A percentile compares a stretch with the other conserved stretches of the same genome.
Evolutionary conservation across 2,888 invertebrate genomes (phyloP).

Genomic region (Cephus sareptanus): DNA sequence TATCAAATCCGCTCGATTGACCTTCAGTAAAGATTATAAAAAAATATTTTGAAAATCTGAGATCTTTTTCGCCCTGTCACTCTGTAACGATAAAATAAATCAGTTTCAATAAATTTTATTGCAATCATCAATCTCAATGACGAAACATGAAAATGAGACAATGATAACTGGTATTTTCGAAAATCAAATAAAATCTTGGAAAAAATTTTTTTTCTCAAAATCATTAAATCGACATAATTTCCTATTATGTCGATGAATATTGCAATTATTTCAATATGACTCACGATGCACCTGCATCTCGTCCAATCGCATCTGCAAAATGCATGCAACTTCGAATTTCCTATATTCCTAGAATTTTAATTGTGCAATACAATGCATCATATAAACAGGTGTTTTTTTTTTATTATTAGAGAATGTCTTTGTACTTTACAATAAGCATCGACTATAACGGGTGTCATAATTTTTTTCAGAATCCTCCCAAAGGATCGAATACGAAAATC

Average conservation of each 20-base stretch:
- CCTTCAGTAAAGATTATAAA: background rate
- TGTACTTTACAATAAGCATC: background rate
- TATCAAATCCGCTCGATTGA: background rate
- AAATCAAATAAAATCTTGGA: background rate
- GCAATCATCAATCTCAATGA: background rate
- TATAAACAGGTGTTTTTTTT: background rate
- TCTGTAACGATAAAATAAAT: background rate
- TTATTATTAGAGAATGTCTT: background rate
- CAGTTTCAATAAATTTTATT: background rate
- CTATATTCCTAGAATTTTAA: background rate
- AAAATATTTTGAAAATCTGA: background rate
- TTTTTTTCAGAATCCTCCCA: background rate
- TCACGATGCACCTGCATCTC: too few species aligned
- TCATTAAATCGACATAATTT: too few species aligned
- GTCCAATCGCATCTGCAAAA: background rate
- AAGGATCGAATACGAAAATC: background rate
- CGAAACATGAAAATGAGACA: background rate
- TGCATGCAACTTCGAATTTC: background rate
- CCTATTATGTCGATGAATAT: background rate
- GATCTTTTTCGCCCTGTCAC: background rate
- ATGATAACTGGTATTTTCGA: background rate
- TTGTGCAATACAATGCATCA: background rate
- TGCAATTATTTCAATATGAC: background rate
- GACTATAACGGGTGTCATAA: background rate
- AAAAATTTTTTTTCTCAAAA: too few species aligned